Evolutionary conservation across 1,140 invertebrate genomes (phyloP), one percentile per base, ranked within the genome.

Genomic region (Lucilia cuprina): DNA sequence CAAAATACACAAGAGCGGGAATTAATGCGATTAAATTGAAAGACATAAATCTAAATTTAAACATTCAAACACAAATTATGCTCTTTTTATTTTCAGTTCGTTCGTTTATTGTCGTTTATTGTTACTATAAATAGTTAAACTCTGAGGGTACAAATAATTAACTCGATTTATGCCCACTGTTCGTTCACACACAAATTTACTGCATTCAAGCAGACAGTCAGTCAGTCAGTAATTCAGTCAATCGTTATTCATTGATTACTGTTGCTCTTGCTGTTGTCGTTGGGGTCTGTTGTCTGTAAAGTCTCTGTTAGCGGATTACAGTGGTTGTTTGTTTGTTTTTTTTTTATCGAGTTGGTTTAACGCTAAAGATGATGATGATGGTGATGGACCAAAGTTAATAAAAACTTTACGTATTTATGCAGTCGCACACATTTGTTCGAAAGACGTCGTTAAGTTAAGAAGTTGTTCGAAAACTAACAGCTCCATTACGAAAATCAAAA

Each of bases 351-450:
- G 25, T 30, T 21, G 65, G 65, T 70, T 70, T 70, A 70, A 70
- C 65, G 25, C 9, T 21, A 25, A 70, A 70, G 65, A 60, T n/a
- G 55, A 70, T 70, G 65, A 49, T 80, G 77, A 60, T n/a, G 55
- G 25, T 70, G 65, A 49, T 80, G 77, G 77, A 80, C 75, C 75
- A 49, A 49, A 34, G 41, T 50, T 80, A 19, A 50, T 80, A 80
- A 80, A 80, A 80, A 80, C 77, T 80, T 49, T 25, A 80, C 41
- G 47, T 25, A 49, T 80, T 19, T 49, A 21, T 80, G n/a, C 41
- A 80, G 14, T 80, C 41, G 19, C 13, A 21, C 77, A 80, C 77
- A 80, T 80, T 80, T 80, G 77, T 41, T 80, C 41, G 77, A 49
- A 21, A 80, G 77, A 50, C 77, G 41, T 80, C 77, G 77, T 50